Percentiles rank a stretch among this genome's conserved stretches.
These are phyloP conservation scores for Heliconius eleuchia DNA, from an alignment of 1,140 invertebrate genomes.

Conservation along the genomic window DNA sequence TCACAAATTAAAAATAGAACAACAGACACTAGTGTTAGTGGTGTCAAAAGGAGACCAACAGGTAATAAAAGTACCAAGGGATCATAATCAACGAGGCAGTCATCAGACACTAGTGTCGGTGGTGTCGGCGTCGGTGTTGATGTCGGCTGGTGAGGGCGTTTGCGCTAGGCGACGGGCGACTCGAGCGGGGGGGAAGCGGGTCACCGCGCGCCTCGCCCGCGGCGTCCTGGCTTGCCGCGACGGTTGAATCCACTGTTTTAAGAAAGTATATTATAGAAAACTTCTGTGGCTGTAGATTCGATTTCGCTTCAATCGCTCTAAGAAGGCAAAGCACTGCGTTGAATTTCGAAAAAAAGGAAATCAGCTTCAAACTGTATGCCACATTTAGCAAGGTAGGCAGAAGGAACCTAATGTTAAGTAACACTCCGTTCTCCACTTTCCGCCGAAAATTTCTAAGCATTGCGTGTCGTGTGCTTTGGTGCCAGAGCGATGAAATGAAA, in stretches of 20 bases:
- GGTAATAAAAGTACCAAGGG: background rate
- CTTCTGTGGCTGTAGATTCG: background rate
- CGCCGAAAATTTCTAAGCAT: no score
- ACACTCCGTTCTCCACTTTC: no score
- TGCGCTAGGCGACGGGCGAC: constrained; percentile 41
- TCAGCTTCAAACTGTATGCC: no score
- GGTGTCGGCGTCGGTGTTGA: background rate
- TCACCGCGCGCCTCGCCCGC: constrained; percentile 67
- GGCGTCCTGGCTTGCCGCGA: constrained; percentile 66
- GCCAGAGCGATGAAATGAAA: no score
- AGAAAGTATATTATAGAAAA: no score
- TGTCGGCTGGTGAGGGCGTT: background rate
- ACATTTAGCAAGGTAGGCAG: no score
- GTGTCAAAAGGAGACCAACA: background rate
- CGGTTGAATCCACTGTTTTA: constrained; percentile 72
- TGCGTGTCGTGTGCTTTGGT: no score
- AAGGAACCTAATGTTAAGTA: no score
- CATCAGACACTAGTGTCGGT: background rate
- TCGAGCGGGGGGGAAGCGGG: constrained; percentile 43
- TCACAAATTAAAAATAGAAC: background rate
- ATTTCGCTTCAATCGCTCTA: background rate
- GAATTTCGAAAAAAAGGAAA: no score
- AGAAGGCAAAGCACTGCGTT: background rate
- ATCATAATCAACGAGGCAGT: background rate
- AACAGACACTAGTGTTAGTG: background rate